Base-by-base conservation (phyloP, 2,888 invertebrate genomes). In the Pseudococcus longispinus region DNA sequence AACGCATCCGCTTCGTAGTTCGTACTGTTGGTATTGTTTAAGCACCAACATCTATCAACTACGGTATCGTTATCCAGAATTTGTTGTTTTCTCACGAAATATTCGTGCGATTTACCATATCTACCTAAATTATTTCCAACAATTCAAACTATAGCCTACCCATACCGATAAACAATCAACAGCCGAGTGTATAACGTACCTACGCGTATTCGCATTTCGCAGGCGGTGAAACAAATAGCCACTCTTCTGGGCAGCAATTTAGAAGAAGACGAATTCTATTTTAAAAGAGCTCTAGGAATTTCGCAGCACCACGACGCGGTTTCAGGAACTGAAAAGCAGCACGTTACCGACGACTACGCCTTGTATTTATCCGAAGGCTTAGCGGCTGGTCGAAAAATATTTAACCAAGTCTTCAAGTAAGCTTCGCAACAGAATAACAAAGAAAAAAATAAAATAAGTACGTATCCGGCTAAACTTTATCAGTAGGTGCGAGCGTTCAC, bases 261-360 rank as follows among this genome's bases (percentile, higher is more conserved):
- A 23, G 65, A 84, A 65, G 89, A 88, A 20, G 88, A 88, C 37
- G 88, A 88, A 44, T 85, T 83, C n/a, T 51, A 82, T 55, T 85
- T 88, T 6, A 87, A 88, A 44, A 87, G 87, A 60, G 88, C 87
- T 29, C 74, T 88, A 0, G 88, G 85, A 8, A 88, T 88, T 55
- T 84, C 88, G 5, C 88, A 88, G 65, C 88, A 88, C 26, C 88
- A 88, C 77, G 88, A 88, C 29, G 87, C 85, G n/a, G 88, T 88
- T 18, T 87, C 88, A 26, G 88, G 88, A n/a, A 88, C 88, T 1
- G 88, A 88, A 55, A 88, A 88, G 84, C 88, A 88, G 20, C 88
- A 88, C 60, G 88, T 88, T 23, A 82, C 88, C 15, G 87, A 88
- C 37, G 88, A 88, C 42, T 88, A 88, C 37, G 87, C 88, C 4